These are phyloP conservation scores for Atherinosoma microstoma DNA, from an alignment of 2,797 vertebrate genomes.

Conservation along the genomic window DNA sequence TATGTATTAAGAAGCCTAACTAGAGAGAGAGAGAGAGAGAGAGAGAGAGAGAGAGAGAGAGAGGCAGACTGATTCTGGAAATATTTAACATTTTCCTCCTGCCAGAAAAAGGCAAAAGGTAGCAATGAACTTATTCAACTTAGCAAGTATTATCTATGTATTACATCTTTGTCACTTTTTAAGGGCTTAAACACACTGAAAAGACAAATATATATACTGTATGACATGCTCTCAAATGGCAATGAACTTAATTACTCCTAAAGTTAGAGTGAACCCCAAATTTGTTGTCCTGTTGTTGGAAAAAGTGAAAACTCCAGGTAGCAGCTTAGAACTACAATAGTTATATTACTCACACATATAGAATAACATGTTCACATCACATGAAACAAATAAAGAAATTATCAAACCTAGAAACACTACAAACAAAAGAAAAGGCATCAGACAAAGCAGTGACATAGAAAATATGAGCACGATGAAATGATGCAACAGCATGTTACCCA, in stretches of 20 bases:
- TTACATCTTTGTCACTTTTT: neutral
- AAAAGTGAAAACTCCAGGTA: no score
- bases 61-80: neutral
- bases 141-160: neutral
- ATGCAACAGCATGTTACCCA: neutral
- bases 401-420: neutral
- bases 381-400: neutral
- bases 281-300: neutral
- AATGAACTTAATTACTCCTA: neutral
- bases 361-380: neutral
- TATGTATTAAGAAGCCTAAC: conserved; percentile 3
- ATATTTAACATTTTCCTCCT: neutral
- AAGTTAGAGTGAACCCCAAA: conserved; percentile 1
- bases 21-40: neutral
- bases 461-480: no score
- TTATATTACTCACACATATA: neutral
- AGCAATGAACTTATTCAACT: conserved; percentile 5
- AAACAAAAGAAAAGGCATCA: neutral
- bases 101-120: conserved; percentile 13
- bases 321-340: neutral
- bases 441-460: neutral
- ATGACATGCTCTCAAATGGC: conserved; percentile 4
- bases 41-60: neutral
- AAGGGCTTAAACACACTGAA: neutral
- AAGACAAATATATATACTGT: neutral